Conservation (phyloP, 2,797 vertebrate species). For the Phoeniculus purpureus region DNA sequence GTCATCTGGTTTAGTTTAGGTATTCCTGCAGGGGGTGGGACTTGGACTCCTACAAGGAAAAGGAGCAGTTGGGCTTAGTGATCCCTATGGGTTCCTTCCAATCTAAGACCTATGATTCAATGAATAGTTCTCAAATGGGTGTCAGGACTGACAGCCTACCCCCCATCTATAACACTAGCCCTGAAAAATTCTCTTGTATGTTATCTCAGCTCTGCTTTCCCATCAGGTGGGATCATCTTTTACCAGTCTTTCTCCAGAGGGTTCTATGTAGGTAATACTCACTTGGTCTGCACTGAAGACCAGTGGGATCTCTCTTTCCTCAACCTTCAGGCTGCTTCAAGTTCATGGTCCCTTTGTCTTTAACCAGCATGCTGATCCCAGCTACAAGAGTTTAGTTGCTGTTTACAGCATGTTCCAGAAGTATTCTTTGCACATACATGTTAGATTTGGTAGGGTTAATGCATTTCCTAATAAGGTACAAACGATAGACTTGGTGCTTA, state of each 20-base stretch:
- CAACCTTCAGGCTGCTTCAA: not conserved
- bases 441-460: not conserved
- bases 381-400: conserved; percentile 24
- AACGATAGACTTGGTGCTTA: not conserved
- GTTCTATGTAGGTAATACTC: not conserved
- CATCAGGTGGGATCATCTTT: not conserved
- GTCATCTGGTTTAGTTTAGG: not conserved
- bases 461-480: not conserved
- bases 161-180: not conserved
- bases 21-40: not conserved
- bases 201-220: not conserved
- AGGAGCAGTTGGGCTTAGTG: not conserved
- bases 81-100: not conserved
- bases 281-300: not conserved
- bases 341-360: conserved; percentile 4
- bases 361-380: not conserved
- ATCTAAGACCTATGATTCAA: not conserved
- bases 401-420: not conserved
- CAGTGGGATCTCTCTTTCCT: not conserved
- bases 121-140: not conserved
- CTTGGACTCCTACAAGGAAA: not conserved
- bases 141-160: not conserved
- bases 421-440: not conserved
- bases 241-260: not conserved
- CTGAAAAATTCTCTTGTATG: not conserved